Evolutionary conservation across 53 echinoderm and acorn worm species (phyloP), one percentile per base, ranked within the genome.

Genomic region (Paracentrotus lividus): DNA sequence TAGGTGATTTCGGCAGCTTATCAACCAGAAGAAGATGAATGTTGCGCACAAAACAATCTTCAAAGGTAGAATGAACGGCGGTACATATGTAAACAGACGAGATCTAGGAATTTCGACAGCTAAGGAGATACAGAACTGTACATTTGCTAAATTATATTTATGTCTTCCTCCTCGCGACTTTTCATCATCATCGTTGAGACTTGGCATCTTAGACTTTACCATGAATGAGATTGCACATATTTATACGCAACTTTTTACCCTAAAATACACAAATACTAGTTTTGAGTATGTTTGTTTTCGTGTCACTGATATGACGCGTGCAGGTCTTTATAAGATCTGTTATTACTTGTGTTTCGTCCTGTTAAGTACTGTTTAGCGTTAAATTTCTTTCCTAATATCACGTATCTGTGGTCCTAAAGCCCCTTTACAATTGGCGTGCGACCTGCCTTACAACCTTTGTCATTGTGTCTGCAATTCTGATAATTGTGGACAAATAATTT

Each of bases 51-150:
- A 64, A 42, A 88, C 88, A 42, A 94, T 98, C 84, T n/a, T 77
- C 88, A 56, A 96, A 96, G 85, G 98, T n/a, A 98, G 91, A 96
- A 54, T 18, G 93, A 95, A 66, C n/a, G n/a, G n/a, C 96, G 95
- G 24, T 98, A 96, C 77, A 98, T 94, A 94, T 95, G 95, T 36
- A 93, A 93, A 75, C 94, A 94, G 87, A n/a, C n/a, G n/a, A n/a
- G n/a, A n/a, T 61, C 61, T 75, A 94, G 94, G 91, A 96, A 96
- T 33, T 94, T 95, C 66, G 64, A 90, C 61, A 72, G 93, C 34
- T 94, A 90, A 16, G 84, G 94, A 18, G 94, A 87, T 51, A 77
- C 94, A 29, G 93, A 94, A n/a, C n/a, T n/a, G 52, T 96, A 94
- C 90, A 94, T 96, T n/a, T n/a, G n/a, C n/a, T 26, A 85, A 94